Evolutionary conservation across 2,113 vertebrate genomes (phyloP).

Genomic region (Brachionichthys hirsutus): DNA sequence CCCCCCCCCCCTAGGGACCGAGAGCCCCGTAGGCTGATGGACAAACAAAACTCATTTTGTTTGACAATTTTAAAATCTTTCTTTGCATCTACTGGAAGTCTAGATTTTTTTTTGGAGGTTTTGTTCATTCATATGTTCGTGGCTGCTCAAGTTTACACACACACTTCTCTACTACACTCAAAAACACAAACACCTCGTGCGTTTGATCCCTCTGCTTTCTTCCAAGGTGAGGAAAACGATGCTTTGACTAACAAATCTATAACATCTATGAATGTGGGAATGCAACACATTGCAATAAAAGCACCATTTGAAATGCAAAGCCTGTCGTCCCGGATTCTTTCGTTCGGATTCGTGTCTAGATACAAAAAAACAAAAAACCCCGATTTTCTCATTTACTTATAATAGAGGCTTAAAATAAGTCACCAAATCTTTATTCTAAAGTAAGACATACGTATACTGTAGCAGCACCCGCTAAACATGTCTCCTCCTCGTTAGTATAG

Average conservation of each 20-base stretch:
- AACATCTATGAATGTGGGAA: slow-evolving; percentile 86
- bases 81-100: slow-evolving; percentile 76
- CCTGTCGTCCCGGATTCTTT: slow-evolving; percentile 30
- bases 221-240: slow-evolving; percentile 79
- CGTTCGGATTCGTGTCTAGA: too few species aligned
- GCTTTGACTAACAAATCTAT: slow-evolving; percentile 83
- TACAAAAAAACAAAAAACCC: too few species aligned
- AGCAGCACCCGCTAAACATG: too few species aligned
- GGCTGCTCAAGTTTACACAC: slow-evolving; percentile 80
- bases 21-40: slow-evolving; percentile 65
- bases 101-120: slow-evolving; percentile 71
- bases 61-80: slow-evolving; percentile 44
- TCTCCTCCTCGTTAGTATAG: slow-evolving; percentile 32
- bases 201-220: slow-evolving; percentile 75
- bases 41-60: slow-evolving; percentile 59
- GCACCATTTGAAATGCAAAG: slow-evolving; percentile 80
- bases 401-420: too few species aligned
- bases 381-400: too few species aligned
- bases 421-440: too few species aligned
- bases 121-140: slow-evolving; percentile 68
- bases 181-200: slow-evolving; percentile 74
- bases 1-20: slow-evolving; percentile 67
- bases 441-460: too few species aligned
- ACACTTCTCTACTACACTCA: slow-evolving; percentile 70
- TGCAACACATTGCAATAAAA: slow-evolving; percentile 87